Conservation (phyloP, 2,888 invertebrate genomes). For the Dicyrtoma fusca region DNA sequence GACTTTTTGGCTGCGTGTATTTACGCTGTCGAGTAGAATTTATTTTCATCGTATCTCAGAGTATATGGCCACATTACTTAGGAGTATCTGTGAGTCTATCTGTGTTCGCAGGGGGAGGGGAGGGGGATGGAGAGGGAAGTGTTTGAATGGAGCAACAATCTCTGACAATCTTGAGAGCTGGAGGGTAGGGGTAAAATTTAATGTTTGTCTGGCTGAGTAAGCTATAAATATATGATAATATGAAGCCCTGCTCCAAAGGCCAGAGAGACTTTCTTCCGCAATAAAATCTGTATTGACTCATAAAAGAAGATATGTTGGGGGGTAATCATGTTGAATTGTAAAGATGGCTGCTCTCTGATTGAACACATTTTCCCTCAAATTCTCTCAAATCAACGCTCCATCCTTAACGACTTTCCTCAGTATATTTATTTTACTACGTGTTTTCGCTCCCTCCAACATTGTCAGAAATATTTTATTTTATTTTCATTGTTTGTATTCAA, state of each 20-base stretch:
- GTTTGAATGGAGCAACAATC: background rate
- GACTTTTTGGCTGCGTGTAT: too few relatives aligned
- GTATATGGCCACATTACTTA: too few relatives aligned
- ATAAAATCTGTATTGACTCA: constrained; percentile 26
- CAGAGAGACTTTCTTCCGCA: constrained; percentile 15
- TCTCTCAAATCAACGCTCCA: background rate
- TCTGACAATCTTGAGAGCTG: too few relatives aligned
- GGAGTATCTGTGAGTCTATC: too few relatives aligned
- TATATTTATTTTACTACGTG: too few relatives aligned
- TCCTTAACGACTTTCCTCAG: too few relatives aligned
- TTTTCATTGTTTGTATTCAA: too few relatives aligned
- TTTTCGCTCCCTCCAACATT: too few relatives aligned
- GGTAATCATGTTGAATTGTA: constrained; percentile 21
- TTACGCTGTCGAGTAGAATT: too few relatives aligned
- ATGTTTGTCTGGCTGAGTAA: constrained; percentile 2
- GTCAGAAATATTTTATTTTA: too few relatives aligned
- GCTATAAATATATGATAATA: background rate
- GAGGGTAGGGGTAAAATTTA: background rate
- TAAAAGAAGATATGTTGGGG: constrained; percentile 10
- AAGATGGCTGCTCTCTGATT: constrained; percentile 20
- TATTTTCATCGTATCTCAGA: too few relatives aligned
- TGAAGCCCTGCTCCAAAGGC: background rate
- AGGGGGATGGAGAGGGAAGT: background rate
- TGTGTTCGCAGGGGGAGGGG: too few relatives aligned
- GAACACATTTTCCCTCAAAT: background rate